Base-by-base conservation (phyloP, 1,140 invertebrate genomes). In the Drosophila orosa region DNA sequence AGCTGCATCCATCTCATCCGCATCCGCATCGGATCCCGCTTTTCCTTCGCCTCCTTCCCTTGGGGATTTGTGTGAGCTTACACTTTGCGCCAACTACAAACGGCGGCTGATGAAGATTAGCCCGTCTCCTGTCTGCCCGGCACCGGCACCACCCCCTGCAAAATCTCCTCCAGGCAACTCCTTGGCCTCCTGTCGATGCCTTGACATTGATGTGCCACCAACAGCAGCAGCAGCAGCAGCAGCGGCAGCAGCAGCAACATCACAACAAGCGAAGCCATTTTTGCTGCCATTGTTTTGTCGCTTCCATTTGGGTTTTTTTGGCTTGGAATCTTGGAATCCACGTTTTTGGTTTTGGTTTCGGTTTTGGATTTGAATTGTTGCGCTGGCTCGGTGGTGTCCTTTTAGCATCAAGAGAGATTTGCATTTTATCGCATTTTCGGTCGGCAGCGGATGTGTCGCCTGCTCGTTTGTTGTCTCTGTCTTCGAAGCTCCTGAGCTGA, bases 381-480 rank as follows among this genome's bases (percentile, higher is more conserved):
- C 62, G 33, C 55, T 59, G 55, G 55, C 54, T 63, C 33, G 50
- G 65, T 85, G 68, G 80, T 87, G 83, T 86, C 84, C 84, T 87
- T 87, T 87, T 89, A 87, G 84, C 84, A 83, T 89, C 85, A 89
- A 78, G 77, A 89, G 74, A 89, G 85, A 89, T 89, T 89, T 89
- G 84, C 84, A 89, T 89, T 89, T 87, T 89, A 90, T 90, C 84
- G 84, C 84, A 84, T 80, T 89, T 52, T 71, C 73, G 75, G 63
- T 72, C 63, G 61, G 67, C 78, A 80, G 69, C 84, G 84, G 77
- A 84, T 80, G 60, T 74, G 63, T 74, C 68, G 73, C 52, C 62
- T 78, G 44, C 59, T 57, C 60, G 60, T 67, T 65, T 58, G 45
- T 74, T 42, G 69, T 65, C 55, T 68, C 59, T 54, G 50, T 85